A percentile compares a stretch with the other conserved stretches of the same genome.
Conservation (phyloP, 2,113 vertebrate species). For the Chiloscyllium plagiosum region DNA sequence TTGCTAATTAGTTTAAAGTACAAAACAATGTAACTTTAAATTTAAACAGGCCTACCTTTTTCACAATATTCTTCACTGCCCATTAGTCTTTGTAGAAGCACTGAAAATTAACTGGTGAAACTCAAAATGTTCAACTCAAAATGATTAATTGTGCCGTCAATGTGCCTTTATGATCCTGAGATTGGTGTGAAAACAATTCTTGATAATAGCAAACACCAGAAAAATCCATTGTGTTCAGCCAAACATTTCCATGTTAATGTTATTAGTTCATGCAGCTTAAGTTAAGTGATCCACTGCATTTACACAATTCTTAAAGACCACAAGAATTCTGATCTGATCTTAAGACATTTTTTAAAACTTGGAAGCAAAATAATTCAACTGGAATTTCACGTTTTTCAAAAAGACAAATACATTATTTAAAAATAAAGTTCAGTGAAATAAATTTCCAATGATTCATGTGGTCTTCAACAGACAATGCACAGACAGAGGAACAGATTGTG, state of each 20-base stretch:
- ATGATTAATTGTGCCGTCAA: slow-evolving; percentile 32
- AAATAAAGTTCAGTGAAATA: not conserved
- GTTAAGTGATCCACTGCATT: slow-evolving; percentile 33
- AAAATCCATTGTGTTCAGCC: slow-evolving; percentile 31
- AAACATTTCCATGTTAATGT: slow-evolving; percentile 33
- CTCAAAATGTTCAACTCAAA: slow-evolving; percentile 28
- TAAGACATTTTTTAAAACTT: not conserved
- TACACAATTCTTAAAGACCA: slow-evolving; percentile 35
- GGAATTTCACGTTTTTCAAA: not conserved
- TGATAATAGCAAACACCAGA: slow-evolving; percentile 25
- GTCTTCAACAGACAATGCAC: slow-evolving; percentile 33
- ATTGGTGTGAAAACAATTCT: slow-evolving; percentile 23
- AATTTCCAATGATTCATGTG: slow-evolving; percentile 24
- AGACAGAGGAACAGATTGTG: slow-evolving; percentile 32
- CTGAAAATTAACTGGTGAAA: slow-evolving; percentile 30
- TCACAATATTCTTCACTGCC: slow-evolving; percentile 12
- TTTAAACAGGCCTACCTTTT: slow-evolving; percentile 18
- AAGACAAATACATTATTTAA: not conserved
- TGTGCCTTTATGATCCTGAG: not conserved
- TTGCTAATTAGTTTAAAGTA: not conserved
- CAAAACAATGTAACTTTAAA: not conserved
- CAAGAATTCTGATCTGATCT: not conserved
- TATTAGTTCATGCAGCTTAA: slow-evolving; percentile 23
- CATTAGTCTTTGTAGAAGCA: slow-evolving; percentile 23
- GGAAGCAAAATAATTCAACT: not conserved